Evolutionary conservation across 2,797 vertebrate genomes (phyloP).

Genomic region (Euthynnus affinis): DNA sequence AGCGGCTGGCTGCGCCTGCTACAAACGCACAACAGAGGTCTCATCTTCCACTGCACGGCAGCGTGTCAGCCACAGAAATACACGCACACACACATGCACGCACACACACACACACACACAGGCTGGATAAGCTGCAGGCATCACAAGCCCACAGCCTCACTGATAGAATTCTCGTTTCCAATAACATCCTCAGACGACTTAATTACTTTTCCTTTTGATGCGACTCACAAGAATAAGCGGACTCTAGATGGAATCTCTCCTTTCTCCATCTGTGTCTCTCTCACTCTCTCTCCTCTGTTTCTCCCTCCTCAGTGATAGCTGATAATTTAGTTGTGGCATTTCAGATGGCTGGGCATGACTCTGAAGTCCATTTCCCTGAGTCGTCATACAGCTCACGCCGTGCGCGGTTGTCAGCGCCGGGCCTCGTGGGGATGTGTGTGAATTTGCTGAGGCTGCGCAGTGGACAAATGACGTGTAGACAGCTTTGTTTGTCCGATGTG

Average conservation of each 20-base stretch:
- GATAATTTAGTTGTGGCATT: slow-evolving; percentile 70
- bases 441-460: slow-evolving; percentile 1
- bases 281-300: slow-evolving; percentile 32
- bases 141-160: slow-evolving; percentile 75
- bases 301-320: slow-evolving; percentile 53
- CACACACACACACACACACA: slow-evolving; percentile 45
- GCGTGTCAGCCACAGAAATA: slow-evolving; percentile 60
- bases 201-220: slow-evolving; percentile 88
- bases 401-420: slow-evolving; percentile 26
- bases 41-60: slow-evolving; percentile 72
- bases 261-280: slow-evolving; percentile 55
- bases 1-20: slow-evolving; percentile 77
- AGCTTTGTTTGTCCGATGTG: slow-evolving; percentile 23
- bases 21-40: slow-evolving; percentile 80
- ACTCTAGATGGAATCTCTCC: slow-evolving; percentile 78
- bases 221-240: slow-evolving; percentile 78
- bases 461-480: slow-evolving; percentile 8
- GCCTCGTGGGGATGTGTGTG: background rate
- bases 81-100: slow-evolving; percentile 45
- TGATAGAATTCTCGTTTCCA: slow-evolving; percentile 85
- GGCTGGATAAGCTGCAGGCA: slow-evolving; percentile 80
- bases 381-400: slow-evolving; percentile 44
- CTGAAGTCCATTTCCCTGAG: slow-evolving; percentile 57
- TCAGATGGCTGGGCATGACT: slow-evolving; percentile 49
- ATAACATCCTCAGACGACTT: slow-evolving; percentile 85